Percentiles rank a stretch among this genome's conserved stretches.
Conservation (phyloP, 2,888 invertebrate species). For the Bruchidius siliquastri region DNA sequence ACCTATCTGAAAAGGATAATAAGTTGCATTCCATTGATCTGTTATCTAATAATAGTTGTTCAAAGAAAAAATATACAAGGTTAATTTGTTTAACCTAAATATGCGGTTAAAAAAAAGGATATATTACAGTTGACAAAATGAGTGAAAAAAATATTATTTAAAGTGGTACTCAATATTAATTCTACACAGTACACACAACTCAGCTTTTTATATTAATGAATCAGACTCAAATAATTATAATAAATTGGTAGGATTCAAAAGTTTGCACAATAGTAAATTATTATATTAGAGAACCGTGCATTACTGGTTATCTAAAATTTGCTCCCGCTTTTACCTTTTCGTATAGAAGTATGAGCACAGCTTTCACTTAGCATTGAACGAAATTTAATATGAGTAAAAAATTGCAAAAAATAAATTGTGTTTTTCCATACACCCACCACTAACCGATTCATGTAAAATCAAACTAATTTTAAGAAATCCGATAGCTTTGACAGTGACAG, state of each 20-base stretch:
- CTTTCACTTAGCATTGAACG: too few relatives aligned
- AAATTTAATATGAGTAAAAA: too few relatives aligned
- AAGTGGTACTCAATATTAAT: not conserved
- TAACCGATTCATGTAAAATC: too few relatives aligned
- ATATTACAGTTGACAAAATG: not conserved
- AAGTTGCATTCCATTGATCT: not conserved
- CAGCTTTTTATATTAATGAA: not conserved
- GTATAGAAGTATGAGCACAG: too few relatives aligned
- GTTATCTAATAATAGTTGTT: not conserved
- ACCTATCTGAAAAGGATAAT: not conserved
- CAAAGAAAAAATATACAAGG: not conserved
- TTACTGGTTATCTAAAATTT: not conserved
- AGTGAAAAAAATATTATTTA: not conserved
- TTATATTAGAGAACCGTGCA: not conserved
- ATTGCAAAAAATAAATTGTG: too few relatives aligned
- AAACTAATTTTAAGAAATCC: too few relatives aligned
- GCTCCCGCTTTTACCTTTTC: not conserved
- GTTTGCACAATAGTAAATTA: not conserved
- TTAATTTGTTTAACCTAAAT: slow-evolving; percentile 18
- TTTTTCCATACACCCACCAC: too few relatives aligned
- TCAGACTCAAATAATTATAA: slow-evolving; percentile 10
- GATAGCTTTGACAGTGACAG: too few relatives aligned
- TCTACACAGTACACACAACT: not conserved
- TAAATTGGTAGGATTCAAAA: not conserved
- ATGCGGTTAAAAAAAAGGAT: slow-evolving; percentile 2